Conservation (phyloP, 2,113 vertebrate species). For the Nothobranchius furzeri region DNA sequence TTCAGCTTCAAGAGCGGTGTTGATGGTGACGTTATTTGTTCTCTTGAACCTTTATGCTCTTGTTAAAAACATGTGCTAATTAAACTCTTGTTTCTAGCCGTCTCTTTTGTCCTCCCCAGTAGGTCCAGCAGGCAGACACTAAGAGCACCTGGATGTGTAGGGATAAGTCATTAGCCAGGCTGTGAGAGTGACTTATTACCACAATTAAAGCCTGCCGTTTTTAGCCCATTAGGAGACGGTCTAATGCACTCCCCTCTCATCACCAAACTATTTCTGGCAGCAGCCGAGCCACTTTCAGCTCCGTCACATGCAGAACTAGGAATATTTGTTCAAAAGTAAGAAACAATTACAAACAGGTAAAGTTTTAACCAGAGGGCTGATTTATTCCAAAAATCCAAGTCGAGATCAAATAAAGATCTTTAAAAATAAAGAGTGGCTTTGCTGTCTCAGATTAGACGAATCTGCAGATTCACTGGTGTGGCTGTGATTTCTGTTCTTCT, state of each 20-base stretch:
- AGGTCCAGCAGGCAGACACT: conserved; percentile 18
- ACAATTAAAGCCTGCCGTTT: conserved; percentile 55
- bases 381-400: too few relatives aligned
- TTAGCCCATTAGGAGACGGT: conserved; percentile 38
- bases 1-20: too few relatives aligned
- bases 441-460: too few relatives aligned
- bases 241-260: conserved; percentile 19
- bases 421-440: too few relatives aligned
- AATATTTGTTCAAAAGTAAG: conserved; percentile 2
- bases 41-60: neutral
- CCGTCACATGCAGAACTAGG: neutral
- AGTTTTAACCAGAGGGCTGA: too few relatives aligned
- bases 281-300: conserved; percentile 1
- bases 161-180: conserved; percentile 51
- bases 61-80: conserved; percentile 18
- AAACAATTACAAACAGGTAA: too few relatives aligned
- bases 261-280: conserved; percentile 41
- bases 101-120: conserved; percentile 31
- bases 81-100: conserved; percentile 10
- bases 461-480: neutral
- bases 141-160: conserved; percentile 11
- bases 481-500: conserved; percentile 23
- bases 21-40: too few relatives aligned
- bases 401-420: too few relatives aligned
- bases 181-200: conserved; percentile 56